Percentiles rank a stretch among this genome's conserved stretches.
Conservation (phyloP, 1,140 invertebrate species). For the Cylas formicarius region DNA sequence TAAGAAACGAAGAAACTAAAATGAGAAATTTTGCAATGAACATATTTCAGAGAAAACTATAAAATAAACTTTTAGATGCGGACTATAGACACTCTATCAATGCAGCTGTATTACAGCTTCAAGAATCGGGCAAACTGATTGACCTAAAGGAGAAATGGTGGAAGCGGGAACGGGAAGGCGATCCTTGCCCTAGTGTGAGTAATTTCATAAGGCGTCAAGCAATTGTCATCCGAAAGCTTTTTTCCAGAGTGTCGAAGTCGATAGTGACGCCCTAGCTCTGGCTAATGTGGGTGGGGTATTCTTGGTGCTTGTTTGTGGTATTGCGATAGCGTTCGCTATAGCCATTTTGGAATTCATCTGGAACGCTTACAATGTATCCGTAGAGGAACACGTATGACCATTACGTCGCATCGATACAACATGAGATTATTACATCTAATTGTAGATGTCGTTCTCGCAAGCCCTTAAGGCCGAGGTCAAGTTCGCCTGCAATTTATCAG, state of each 20-base stretch:
- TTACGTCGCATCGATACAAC: background rate
- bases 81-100: conserved; percentile 66
- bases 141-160: conserved; percentile 83
- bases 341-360: conserved; percentile 73
- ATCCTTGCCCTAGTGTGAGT: conserved; percentile 45
- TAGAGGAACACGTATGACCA: conserved; percentile 61
- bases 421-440: too few relatives aligned
- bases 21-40: too few relatives aligned
- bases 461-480: conserved; percentile 56
- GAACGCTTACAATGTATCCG: conserved; percentile 69
- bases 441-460: conserved; percentile 54
- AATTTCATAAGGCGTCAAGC: background rate
- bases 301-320: conserved; percentile 69
- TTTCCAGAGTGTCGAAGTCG: conserved; percentile 14
- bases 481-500: conserved; percentile 58
- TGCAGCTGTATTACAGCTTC: conserved; percentile 68
- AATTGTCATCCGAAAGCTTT: conserved; percentile 1
- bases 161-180: conserved; percentile 52
- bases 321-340: conserved; percentile 56
- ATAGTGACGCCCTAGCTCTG: conserved; percentile 59
- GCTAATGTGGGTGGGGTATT: conserved; percentile 87
- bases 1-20: too few relatives aligned
- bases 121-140: conserved; percentile 69
- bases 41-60: too few relatives aligned
- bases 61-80: conserved; percentile 23